Base-by-base conservation (phyloP, 2,888 invertebrate species). In the Mallateleia sp. region DNA sequence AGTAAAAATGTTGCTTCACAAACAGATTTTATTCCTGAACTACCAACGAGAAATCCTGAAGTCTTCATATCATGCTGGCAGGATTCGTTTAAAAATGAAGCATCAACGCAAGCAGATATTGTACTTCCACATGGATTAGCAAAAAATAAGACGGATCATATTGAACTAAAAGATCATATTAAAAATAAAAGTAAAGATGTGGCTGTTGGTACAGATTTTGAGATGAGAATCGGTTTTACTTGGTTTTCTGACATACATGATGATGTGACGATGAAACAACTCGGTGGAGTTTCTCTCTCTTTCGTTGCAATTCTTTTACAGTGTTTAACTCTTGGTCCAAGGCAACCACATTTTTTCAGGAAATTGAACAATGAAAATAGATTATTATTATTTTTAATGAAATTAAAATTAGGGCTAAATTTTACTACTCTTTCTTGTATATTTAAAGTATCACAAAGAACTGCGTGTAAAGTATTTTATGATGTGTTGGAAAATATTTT, bases 251-350 rank as follows among this genome's bases (percentile, higher is more conserved):
- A 75, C 38, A 42, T 75, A 7, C 42, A 24, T 15, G 54, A 75
- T 54, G 50, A 75, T 15, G 54, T 25, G 24, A 34, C 15, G 20
- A 75, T 64, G 64, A 75, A 75, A 28, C 75, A 75, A 75, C n/a
- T 75, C 14, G n/a, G 34, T 6, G 84, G 74, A 34, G 52, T 85
- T 34, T 22, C 34, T 2, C 7, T 45, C 4, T 45, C 45, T 3
- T 45, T 45, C 11, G 4, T 45, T 45, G 45, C 45, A 7, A 11
- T 45, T 45, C 45, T 45, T 45, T 45, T 45, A 45, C 14, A 11
- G 3, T 45, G 45, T 45, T 45, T 45, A 45, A 45, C 45, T 4
- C 45, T 45, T 45, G 45, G 45, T 45, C 45, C 45, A 11, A 45
- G 11, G 11, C 45, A 45, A 45, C 45, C 45, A 4, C 45, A n/a